Conservation (phyloP, 2,797 vertebrate genomes). For the Nothura maculosa region DNA sequence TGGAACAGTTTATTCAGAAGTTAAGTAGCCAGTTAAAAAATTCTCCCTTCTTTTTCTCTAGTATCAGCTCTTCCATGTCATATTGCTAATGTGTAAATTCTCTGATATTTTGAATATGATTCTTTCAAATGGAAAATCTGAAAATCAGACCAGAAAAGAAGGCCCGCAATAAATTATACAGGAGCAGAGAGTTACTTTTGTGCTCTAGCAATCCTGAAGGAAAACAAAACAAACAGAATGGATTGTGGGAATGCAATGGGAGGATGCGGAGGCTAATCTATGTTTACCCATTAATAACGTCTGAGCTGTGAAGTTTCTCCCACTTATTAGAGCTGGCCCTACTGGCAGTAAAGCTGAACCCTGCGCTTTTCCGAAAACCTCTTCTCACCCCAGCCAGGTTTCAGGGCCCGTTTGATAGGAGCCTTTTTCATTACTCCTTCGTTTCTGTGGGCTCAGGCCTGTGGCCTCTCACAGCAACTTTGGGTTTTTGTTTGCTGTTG, state of each 20-base stretch:
- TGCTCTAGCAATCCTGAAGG: not conserved
- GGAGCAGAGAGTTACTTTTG: not conserved
- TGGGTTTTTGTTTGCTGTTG: not conserved
- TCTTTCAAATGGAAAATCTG: constrained; percentile 11
- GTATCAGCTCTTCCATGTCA: not conserved
- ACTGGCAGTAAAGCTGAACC: not conserved
- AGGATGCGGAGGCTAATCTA: not conserved
- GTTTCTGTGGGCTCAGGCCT: not conserved
- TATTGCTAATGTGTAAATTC: not conserved
- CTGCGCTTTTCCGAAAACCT: not conserved
- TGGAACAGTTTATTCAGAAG: not conserved
- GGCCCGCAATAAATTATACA: not conserved
- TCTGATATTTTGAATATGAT: not conserved
- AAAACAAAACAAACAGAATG: not conserved
- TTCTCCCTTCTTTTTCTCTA: not conserved
- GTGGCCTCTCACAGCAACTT: not conserved
- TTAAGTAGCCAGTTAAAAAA: not conserved
- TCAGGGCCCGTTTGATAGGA: not conserved
- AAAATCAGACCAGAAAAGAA: not conserved
- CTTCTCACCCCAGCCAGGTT: not conserved
- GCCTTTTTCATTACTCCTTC: not conserved
- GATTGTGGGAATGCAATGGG: not conserved
- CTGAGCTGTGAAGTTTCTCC: constrained; percentile 13
- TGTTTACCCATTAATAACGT: not conserved
- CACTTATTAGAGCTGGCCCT: not conserved